Percentiles rank a stretch among this genome's conserved stretches.
phyloP scores from a whole-genome alignment of 2,888 invertebrate species.

The Siphonodentalium dalli region DNA sequence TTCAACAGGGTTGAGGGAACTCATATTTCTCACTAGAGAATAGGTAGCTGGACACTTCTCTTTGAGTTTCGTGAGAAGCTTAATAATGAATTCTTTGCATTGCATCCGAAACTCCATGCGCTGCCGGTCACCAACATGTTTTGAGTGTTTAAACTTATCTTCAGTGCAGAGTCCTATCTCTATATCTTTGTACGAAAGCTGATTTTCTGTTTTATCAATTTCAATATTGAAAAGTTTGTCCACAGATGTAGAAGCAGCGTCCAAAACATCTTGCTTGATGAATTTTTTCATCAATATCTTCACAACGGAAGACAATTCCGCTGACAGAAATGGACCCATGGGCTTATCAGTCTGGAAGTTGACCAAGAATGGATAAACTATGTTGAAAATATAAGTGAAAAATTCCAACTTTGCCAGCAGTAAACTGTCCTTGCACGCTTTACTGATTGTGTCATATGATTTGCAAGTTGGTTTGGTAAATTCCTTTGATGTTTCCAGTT shows the following conservation, averaged over 20 bases:
- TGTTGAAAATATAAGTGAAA: slow-evolving; percentile 19
- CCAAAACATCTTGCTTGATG: slow-evolving; percentile 15
- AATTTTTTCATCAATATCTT: slow-evolving; percentile 20
- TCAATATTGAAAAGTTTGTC: slow-evolving; percentile 19
- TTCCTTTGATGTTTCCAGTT: slow-evolving; percentile 18
- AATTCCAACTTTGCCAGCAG: slow-evolving; percentile 23
- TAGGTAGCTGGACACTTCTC: slow-evolving; percentile 19
- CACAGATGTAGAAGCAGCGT: neutral
- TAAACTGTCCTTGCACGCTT: slow-evolving; percentile 18
- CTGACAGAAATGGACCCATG: slow-evolving; percentile 21
- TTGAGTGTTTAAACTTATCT: slow-evolving; percentile 19
- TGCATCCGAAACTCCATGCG: slow-evolving; percentile 22
- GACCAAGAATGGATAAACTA: slow-evolving; percentile 22
- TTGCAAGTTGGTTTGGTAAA: slow-evolving; percentile 17
- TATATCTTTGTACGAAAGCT: slow-evolving; percentile 12
- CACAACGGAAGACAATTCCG: slow-evolving; percentile 15
- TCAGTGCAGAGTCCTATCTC: slow-evolving; percentile 24
- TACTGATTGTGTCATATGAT: slow-evolving; percentile 14
- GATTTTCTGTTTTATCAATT: slow-evolving; percentile 2
- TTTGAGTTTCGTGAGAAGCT: slow-evolving; percentile 15
- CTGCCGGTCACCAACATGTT: slow-evolving; percentile 12
- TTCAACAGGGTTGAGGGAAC: slow-evolving; percentile 17
- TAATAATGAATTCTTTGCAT: slow-evolving; percentile 12
- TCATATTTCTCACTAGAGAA: slow-evolving; percentile 22
- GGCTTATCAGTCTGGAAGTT: slow-evolving; percentile 25